phyloP scores from a whole-genome alignment of 1,140 invertebrate genomes.

The Euwallacea similis region DNA sequence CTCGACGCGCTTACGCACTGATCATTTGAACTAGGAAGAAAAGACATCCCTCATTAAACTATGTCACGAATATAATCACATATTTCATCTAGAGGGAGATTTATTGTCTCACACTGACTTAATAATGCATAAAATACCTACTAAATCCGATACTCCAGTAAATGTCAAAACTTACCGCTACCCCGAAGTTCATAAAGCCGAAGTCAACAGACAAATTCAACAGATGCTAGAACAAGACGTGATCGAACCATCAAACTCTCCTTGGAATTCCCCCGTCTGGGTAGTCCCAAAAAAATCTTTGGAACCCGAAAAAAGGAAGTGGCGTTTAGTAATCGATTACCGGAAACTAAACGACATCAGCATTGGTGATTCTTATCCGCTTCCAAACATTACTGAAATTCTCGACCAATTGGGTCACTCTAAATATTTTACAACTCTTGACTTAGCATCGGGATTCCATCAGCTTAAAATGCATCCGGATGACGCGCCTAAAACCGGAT shows the following conservation, averaged over 20 bases:
- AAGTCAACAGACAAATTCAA: constrained; percentile 40
- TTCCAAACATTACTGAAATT: constrained; percentile 56
- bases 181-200: constrained; percentile 34
- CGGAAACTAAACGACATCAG: constrained; percentile 20
- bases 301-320: constrained; percentile 39
- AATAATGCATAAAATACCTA: constrained; percentile 26
- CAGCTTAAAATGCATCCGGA: constrained; percentile 52
- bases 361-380: constrained; percentile 45
- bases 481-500: constrained; percentile 48
- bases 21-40: constrained; percentile 14
- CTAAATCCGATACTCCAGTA: constrained; percentile 7
- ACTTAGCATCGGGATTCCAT: constrained; percentile 57
- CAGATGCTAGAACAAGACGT: constrained; percentile 40
- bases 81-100: constrained; percentile 26
- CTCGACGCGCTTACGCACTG: neutral
- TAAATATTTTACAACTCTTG: constrained; percentile 51
- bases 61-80: constrained; percentile 16
- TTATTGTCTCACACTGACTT: constrained; percentile 18
- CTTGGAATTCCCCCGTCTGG: constrained; percentile 32
- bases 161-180: constrained; percentile 37
- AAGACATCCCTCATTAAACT: neutral
- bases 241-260: constrained; percentile 35
- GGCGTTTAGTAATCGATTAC: constrained; percentile 18
- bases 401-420: constrained; percentile 55
- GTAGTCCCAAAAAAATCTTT: constrained; percentile 49